Conservation (phyloP, 1,140 invertebrate genomes). For the Drosophila malerkotliana region DNA sequence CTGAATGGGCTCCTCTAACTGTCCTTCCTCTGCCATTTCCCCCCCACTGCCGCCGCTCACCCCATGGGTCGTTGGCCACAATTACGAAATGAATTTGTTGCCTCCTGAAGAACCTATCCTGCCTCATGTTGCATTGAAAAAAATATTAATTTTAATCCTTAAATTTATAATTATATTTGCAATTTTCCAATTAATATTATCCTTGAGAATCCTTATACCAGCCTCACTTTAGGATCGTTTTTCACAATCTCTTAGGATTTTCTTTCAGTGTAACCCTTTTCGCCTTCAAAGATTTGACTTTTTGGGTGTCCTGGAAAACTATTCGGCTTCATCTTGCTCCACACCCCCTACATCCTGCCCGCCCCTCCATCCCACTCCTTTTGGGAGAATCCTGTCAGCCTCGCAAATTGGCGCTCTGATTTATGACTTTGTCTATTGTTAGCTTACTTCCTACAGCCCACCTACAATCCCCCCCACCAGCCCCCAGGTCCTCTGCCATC, state of each 20-base stretch:
- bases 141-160: neutral
- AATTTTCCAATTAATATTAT: neutral
- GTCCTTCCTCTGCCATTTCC: slow-evolving; percentile 6
- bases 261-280: slow-evolving; percentile 4
- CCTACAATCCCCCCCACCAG: neutral
- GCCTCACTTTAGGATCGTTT: neutral
- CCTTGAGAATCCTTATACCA: neutral
- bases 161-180: neutral
- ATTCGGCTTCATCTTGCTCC: slow-evolving; percentile 39
- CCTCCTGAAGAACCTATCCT: slow-evolving; percentile 33
- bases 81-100: slow-evolving; percentile 80
- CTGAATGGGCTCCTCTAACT: slow-evolving; percentile 48
- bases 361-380: slow-evolving; percentile 11
- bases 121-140: slow-evolving; percentile 13
- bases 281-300: slow-evolving; percentile 27
- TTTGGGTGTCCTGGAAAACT: slow-evolving; percentile 56
- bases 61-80: slow-evolving; percentile 76
- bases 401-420: slow-evolving; percentile 78
- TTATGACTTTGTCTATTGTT: slow-evolving; percentile 79
- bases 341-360: slow-evolving; percentile 13
- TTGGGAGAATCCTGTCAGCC: slow-evolving; percentile 60
- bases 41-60: neutral
- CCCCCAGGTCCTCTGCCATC: slow-evolving; percentile 8
- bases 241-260: neutral
- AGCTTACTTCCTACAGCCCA: slow-evolving; percentile 8